Evolutionary conservation across 1,140 invertebrate species (phyloP).

Genomic region (Drosophila auraria): DNA sequence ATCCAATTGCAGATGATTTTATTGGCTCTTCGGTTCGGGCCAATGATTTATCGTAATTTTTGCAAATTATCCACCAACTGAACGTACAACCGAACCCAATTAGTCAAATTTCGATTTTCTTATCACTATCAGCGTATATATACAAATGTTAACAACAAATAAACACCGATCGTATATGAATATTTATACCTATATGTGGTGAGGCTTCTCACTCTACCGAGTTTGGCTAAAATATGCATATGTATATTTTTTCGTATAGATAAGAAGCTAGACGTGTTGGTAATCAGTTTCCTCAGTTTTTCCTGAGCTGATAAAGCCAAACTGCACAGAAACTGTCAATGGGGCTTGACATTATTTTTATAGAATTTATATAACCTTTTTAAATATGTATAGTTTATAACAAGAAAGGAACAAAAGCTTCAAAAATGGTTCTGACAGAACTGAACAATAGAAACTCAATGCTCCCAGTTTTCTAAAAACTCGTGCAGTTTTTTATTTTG

Average conservation of each 20-base stretch:
- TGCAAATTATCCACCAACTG: conserved; percentile 29
- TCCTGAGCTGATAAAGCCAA: conserved; percentile 19
- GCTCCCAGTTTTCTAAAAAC: background rate
- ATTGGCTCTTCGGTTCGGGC: background rate
- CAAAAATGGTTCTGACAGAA: background rate
- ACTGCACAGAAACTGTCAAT: conserved; percentile 11
- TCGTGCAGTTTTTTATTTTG: conserved; percentile 1
- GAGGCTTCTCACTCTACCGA: background rate
- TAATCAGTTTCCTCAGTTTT: conserved; percentile 29
- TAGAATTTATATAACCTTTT: background rate
- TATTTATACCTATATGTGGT: conserved; percentile 17
- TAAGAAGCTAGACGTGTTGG: conserved; percentile 26
- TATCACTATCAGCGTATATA: conserved; percentile 30
- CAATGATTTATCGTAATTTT: conserved; percentile 48
- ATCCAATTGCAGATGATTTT: conserved; percentile 22
- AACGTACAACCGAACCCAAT: conserved; percentile 21
- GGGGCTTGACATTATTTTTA: background rate
- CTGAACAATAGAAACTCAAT: conserved; percentile 6
- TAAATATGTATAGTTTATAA: background rate
- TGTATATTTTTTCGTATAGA: conserved; percentile 16
- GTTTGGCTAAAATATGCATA: conserved; percentile 13
- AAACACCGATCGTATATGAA: conserved; percentile 28
- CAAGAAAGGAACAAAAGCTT: background rate
- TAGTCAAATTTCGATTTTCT: conserved; percentile 43
- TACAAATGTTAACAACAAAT: conserved; percentile 55